Evolutionary conservation across 2,797 vertebrate genomes (phyloP).

Genomic region (Gobio occitaniae): DNA sequence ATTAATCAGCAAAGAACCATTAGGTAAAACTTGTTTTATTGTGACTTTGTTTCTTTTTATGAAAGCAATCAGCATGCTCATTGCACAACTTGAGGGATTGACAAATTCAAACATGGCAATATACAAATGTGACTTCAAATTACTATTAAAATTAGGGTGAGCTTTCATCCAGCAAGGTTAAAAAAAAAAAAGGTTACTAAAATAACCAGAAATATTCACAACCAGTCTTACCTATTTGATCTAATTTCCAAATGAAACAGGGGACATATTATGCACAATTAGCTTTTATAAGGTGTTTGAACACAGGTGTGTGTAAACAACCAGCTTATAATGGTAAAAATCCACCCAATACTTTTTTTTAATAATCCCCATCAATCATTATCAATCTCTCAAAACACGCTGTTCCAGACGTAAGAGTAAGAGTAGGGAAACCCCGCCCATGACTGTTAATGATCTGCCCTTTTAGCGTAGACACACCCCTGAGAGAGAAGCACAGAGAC

Average conservation of each 20-base stretch:
- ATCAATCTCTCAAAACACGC: no score
- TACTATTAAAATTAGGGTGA: background rate
- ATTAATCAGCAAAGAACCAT: background rate
- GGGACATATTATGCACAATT: no score
- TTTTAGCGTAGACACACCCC: no score
- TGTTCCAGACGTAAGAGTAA: no score
- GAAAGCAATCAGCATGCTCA: conserved; percentile 3
- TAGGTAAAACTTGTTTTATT: background rate
- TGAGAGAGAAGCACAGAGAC: no score
- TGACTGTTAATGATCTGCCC: no score
- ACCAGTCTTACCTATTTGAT: background rate
- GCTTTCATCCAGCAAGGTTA: background rate
- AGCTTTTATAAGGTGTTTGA: no score
- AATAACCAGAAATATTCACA: background rate
- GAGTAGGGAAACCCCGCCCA: no score
- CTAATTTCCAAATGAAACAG: background rate
- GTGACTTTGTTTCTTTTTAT: background rate
- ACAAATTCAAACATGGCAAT: background rate
- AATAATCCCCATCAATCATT: no score
- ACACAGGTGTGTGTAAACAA: no score
- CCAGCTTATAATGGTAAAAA: no score
- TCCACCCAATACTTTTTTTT: no score
- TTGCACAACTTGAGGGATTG: background rate
- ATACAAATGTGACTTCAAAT: background rate
- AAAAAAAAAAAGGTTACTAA: background rate